phyloP scores from a whole-genome alignment of 2,888 invertebrate species.

The Julus scandinavius region DNA sequence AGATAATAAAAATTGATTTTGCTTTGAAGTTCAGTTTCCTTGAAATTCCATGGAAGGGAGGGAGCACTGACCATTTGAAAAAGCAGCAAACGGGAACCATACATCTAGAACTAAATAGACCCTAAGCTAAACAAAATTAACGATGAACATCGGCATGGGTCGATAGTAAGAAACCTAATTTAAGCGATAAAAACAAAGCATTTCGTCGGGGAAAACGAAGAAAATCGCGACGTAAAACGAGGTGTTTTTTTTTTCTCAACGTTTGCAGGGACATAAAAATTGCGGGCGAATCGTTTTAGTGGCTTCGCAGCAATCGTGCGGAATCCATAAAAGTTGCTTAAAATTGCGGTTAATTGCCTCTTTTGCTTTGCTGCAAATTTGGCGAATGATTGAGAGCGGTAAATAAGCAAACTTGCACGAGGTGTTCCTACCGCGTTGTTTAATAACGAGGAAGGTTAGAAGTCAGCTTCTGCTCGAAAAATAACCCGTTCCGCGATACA shows the following conservation, averaged over 20 bases:
- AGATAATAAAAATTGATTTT: too few relatives aligned
- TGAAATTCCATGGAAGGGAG: too few relatives aligned
- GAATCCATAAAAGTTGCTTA: conserved; percentile 19
- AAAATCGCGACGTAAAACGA: not conserved
- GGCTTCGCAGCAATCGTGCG: conserved; percentile 23
- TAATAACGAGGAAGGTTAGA: not conserved
- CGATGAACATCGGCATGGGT: not conserved
- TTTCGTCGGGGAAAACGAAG: not conserved
- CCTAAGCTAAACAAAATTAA: not conserved
- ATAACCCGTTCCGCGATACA: not conserved
- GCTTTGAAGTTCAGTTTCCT: too few relatives aligned
- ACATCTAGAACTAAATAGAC: too few relatives aligned
- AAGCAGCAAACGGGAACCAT: too few relatives aligned
- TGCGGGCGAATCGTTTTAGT: not conserved
- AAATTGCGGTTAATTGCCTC: not conserved
- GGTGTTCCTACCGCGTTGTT: not conserved
- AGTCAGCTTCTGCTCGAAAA: not conserved
- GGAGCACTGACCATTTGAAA: too few relatives aligned
- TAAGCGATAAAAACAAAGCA: not conserved
- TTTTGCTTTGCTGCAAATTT: not conserved
- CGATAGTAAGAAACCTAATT: not conserved
- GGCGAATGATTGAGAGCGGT: not conserved
- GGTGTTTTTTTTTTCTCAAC: not conserved
- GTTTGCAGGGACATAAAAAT: not conserved
- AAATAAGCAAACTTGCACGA: not conserved